These are phyloP conservation scores for Rhinichthys osculus DNA, from an alignment of 2,797 vertebrate species.

Conservation along the genomic window DNA sequence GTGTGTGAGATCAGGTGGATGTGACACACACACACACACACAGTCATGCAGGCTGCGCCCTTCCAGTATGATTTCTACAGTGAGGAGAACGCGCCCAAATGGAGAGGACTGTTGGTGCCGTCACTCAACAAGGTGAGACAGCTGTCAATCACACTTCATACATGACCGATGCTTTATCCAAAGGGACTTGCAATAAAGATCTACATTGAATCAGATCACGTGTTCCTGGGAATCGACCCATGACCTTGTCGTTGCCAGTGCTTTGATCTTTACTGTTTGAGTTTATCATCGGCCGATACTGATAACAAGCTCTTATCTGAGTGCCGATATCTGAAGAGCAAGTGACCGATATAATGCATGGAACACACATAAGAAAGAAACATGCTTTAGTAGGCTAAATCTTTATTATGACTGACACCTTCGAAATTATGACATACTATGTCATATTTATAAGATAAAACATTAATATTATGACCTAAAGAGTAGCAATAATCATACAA, in stretches of 20 bases:
- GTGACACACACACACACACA: slow-evolving; percentile 48
- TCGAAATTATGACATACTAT: no score
- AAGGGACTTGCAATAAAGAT: background rate
- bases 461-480: no score
- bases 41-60: slow-evolving; percentile 87
- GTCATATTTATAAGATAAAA: background rate
- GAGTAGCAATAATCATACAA: no score
- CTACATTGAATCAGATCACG: background rate
- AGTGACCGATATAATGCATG: background rate
- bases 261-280: background rate
- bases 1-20: slow-evolving; percentile 30
- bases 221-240: background rate
- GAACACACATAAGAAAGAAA: background rate
- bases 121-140: slow-evolving; percentile 87
- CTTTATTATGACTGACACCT: background rate
- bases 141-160: slow-evolving; percentile 13
- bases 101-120: slow-evolving; percentile 88
- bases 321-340: background rate
- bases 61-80: slow-evolving; percentile 92
- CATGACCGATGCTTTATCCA: background rate
- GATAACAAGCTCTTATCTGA: background rate
- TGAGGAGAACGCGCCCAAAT: slow-evolving; percentile 90
- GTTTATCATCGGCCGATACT: background rate
- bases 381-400: background rate
- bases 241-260: background rate